These are phyloP conservation scores for Lepidocolaptes lacrymiger DNA, from an alignment of 2,797 vertebrate species.

Conservation along the genomic window DNA sequence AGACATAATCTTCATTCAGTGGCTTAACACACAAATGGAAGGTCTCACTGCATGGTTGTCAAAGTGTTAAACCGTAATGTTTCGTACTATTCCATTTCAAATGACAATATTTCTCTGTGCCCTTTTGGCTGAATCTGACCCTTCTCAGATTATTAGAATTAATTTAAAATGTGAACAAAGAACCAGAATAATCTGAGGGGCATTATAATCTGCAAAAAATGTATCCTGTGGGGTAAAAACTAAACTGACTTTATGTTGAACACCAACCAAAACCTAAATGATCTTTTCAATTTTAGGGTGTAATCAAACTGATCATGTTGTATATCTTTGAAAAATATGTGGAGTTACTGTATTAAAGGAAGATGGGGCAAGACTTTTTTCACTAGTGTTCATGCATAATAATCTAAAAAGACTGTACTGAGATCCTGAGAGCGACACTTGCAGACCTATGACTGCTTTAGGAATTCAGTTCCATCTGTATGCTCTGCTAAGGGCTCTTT, in stretches of 20 bases:
- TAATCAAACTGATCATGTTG: background rate
- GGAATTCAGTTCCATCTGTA: slow-evolving; percentile 24
- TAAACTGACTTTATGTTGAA: background rate
- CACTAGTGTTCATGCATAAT: background rate
- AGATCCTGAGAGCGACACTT: background rate
- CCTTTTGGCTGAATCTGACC: background rate
- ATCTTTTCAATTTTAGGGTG: background rate
- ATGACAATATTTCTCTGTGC: background rate
- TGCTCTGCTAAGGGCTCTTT: background rate
- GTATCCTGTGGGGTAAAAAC: background rate
- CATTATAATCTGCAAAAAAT: background rate
- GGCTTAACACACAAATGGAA: background rate
- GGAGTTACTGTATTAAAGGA: background rate
- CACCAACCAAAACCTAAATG: background rate
- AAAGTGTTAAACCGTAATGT: background rate
- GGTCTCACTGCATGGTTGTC: background rate
- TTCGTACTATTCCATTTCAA: background rate
- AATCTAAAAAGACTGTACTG: background rate
- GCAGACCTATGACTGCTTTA: background rate
- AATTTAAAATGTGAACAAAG: background rate
- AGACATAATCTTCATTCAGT: background rate
- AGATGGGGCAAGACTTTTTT: background rate
- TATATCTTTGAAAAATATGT: background rate
- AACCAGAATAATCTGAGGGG: background rate
- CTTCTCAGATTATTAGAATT: background rate